Conservation (phyloP, 2,113 vertebrate genomes). For the Urocitellus parryii region DNA sequence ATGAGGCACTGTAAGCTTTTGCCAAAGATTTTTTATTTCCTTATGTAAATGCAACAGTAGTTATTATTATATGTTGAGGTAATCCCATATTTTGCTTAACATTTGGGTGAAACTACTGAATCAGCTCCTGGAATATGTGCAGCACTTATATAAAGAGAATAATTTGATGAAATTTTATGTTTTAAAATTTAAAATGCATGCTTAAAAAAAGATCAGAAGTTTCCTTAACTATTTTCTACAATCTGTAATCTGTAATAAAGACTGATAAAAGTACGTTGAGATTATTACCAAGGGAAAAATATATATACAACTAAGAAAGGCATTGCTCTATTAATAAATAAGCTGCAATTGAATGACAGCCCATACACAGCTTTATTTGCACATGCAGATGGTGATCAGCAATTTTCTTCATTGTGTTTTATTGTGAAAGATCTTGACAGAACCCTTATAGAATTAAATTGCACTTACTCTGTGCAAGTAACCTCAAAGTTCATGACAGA, state of each 20-base stretch:
- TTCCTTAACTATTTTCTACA: constrained; percentile 19
- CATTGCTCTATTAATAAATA: background rate
- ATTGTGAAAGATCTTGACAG: background rate
- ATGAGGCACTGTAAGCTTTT: background rate
- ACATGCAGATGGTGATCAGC: background rate
- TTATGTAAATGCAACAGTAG: background rate
- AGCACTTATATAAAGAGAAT: background rate
- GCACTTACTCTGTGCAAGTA: background rate
- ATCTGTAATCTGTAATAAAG: background rate
- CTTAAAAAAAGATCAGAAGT: background rate
- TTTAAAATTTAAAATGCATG: background rate
- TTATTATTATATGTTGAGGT: background rate
- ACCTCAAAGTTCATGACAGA: background rate
- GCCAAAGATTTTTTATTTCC: background rate
- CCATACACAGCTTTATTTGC: background rate
- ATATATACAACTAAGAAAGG: background rate
- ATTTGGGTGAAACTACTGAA: background rate
- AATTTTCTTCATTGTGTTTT: background rate
- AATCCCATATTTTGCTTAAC: constrained; percentile 16
- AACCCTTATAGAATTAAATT: background rate
- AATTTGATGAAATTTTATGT: background rate
- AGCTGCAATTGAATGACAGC: background rate
- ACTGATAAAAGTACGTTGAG: background rate
- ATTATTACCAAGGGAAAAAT: background rate
- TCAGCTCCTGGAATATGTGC: background rate